phyloP scores from a whole-genome alignment of 1,140 invertebrate species.

The Tetragonula clypearis region DNA sequence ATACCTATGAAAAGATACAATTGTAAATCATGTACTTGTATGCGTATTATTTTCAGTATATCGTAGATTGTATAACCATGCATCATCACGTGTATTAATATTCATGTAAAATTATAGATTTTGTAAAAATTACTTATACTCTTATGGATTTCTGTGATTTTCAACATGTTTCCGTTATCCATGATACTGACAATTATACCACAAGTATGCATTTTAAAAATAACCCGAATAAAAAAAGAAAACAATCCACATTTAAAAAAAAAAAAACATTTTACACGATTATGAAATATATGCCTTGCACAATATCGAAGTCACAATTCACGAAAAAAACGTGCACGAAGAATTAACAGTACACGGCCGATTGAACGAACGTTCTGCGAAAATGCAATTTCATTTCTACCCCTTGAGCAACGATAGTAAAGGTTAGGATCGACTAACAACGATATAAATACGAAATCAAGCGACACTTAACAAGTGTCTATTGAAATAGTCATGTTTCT shows the following conservation, averaged over 20 bases:
- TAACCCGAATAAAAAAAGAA: slow-evolving; percentile 28
- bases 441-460: slow-evolving; percentile 32
- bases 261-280: background rate
- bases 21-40: background rate
- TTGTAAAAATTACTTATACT: background rate
- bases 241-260: background rate
- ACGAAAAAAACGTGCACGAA: background rate
- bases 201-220: slow-evolving; percentile 7
- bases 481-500: slow-evolving; percentile 44
- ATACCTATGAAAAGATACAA: background rate
- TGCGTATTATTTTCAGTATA: background rate
- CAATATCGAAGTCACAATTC: background rate
- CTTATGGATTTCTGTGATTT: background rate
- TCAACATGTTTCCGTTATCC: background rate
- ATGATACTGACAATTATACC: background rate
- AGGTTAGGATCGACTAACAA: slow-evolving; percentile 45
- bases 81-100: background rate
- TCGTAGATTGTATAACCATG: background rate
- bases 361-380: background rate
- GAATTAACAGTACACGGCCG: background rate
- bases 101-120: background rate
- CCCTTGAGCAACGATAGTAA: background rate
- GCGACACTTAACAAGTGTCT: slow-evolving; percentile 31
- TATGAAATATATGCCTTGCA: background rate
- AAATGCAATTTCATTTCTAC: background rate